Evolutionary conservation across 1,140 invertebrate species (phyloP), one percentile per base, ranked within the genome.

Genomic region (Trachymyrmex septentrionalis): DNA sequence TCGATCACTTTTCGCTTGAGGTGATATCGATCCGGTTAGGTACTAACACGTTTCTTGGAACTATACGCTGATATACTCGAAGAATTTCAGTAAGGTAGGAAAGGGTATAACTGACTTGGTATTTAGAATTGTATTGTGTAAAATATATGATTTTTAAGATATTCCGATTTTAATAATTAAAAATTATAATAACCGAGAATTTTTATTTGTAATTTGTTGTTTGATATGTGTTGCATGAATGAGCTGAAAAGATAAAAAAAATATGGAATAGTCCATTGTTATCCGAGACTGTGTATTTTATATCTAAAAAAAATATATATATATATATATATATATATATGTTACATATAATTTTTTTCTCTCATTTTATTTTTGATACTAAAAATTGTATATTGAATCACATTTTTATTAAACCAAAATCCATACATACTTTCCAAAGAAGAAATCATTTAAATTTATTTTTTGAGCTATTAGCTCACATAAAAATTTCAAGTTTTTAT

Each of bases 21-120:
- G 57, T 80, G 69, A 71, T 90, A 90, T 90, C 88, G 89, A 90
- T 77, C 81, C 88, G 80, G 24, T 19, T 38, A 48, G 64, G 53
- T 81, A 73, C 75, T 16, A 63, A 59, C 59, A 61, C 64, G 61
- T 87, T 85, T 86, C 80, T 84, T 84, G 80, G 27, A 84, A 84
- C 55, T 75, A 50, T 53, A 84, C 9, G 53, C 53, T 59, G 34
- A 24, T 75, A 24, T 61, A 48, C 38, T 75, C 55, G 55, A 84
- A 44, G 16, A 84, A 73, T 75, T 84, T 57, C 9, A 50, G 57
- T 38, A 21, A 61, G 27, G 14, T 38, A 69, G 53, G 9, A 55
- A 80, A 81, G 50, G 30, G 38, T 30, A 48, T 86, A 57, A 57
- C 19, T 27, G 59, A 16, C 59, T 81, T 81, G 24, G 34, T 24